A percentile compares a stretch with the other conserved stretches of the same genome.
Conservation (phyloP, 1,140 invertebrate species). For the Mya arenaria region DNA sequence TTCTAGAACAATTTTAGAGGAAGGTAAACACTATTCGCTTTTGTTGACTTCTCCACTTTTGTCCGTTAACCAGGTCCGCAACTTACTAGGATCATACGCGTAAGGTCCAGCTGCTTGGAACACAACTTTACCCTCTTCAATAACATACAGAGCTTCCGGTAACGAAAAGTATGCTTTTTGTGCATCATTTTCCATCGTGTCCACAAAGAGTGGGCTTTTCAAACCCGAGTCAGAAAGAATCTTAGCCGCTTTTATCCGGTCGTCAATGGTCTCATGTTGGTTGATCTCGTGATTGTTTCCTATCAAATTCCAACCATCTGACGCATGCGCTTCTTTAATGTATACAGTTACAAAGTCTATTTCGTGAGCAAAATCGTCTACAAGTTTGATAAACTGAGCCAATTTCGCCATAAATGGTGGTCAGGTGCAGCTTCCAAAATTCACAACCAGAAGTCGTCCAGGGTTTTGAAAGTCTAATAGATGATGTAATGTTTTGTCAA, state of each 20-base stretch:
- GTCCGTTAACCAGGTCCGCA: conserved; percentile 40
- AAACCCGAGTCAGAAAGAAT: conserved; percentile 18
- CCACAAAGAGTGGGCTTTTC: conserved; percentile 51
- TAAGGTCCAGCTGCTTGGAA: conserved; percentile 50
- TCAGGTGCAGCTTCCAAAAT: conserved; percentile 75
- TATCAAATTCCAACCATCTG: conserved; percentile 63
- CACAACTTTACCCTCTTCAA: conserved; percentile 51
- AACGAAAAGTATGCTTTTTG: conserved; percentile 36
- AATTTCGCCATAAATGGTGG: conserved; percentile 66
- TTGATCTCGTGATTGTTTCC: conserved; percentile 34
- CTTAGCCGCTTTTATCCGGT: conserved; percentile 52
- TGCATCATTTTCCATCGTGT: conserved; percentile 57
- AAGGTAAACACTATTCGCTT: too few relatives aligned
- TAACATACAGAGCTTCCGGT: conserved; percentile 58
- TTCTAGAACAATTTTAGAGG: too few relatives aligned
- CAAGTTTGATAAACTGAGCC: conserved; percentile 55
- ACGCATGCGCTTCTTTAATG: conserved; percentile 69
- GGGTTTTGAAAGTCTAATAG: conserved; percentile 62
- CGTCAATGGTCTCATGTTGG: conserved; percentile 53
- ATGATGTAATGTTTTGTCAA: conserved; percentile 35
- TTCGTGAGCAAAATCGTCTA: conserved; percentile 53
- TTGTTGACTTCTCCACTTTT: too few relatives aligned
- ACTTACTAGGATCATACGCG: conserved; percentile 29
- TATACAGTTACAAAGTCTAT: conserved; percentile 72
- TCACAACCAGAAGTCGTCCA: conserved; percentile 65